These are phyloP conservation scores for Zeugodacus cucurbitae DNA, from an alignment of 1,140 invertebrate genomes.

Conservation along the genomic window DNA sequence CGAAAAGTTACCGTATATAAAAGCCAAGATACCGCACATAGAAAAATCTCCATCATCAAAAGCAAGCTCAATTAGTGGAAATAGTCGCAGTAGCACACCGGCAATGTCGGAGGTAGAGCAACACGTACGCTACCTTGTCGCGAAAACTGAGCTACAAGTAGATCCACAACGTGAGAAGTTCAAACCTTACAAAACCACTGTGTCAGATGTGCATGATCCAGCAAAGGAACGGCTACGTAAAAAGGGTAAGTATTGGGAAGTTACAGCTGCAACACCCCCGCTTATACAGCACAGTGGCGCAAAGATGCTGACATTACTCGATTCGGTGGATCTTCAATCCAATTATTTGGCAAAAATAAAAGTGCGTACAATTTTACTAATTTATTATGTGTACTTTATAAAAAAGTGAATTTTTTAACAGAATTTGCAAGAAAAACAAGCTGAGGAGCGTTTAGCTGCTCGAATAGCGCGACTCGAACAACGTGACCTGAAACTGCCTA, in stretches of 20 bases:
- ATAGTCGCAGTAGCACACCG: conserved; percentile 13
- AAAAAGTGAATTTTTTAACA: conserved; percentile 31
- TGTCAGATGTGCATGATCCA: conserved; percentile 72
- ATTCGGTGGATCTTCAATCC: conserved; percentile 57
- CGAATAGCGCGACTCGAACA: conserved; percentile 32
- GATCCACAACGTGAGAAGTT: conserved; percentile 67
- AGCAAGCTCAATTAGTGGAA: conserved; percentile 18
- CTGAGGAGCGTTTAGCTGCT: conserved; percentile 56
- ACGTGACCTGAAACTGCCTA: conserved; percentile 47
- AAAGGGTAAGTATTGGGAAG: conserved; percentile 73
- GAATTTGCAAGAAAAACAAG: conserved; percentile 58
- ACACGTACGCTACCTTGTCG: conserved; percentile 72
- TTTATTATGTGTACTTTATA: background rate
- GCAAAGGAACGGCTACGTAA: conserved; percentile 72
- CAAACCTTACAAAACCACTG: conserved; percentile 75
- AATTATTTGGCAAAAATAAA: conserved; percentile 57
- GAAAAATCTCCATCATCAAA: conserved; percentile 18
- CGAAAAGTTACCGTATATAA: conserved; percentile 45
- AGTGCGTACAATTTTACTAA: conserved; percentile 41
- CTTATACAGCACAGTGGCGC: conserved; percentile 62
- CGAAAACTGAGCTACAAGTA: conserved; percentile 69
- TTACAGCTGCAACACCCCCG: conserved; percentile 77
- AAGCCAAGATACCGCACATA: conserved; percentile 28
- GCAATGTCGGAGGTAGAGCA: conserved; percentile 62
- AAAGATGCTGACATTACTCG: conserved; percentile 57